Conservation (phyloP, 53 echinoderm and acorn worm genomes). For the Patiria pectinifera region DNA sequence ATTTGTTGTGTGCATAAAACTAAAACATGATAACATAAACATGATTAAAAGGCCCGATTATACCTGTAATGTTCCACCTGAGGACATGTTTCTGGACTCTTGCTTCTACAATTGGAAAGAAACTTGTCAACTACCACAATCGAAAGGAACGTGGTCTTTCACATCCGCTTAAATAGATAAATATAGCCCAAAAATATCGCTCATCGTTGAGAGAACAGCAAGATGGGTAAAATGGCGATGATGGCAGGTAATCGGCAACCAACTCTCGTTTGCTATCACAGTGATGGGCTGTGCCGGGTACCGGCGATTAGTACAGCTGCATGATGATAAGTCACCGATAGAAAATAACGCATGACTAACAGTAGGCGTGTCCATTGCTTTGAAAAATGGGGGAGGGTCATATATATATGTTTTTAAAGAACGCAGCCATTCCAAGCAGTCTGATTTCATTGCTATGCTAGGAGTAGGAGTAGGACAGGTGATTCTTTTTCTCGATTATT, state of each 20-base stretch:
- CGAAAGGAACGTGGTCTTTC: not conserved
- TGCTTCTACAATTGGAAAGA: not conserved
- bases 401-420: too few relatives aligned
- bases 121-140: not conserved
- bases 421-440: too few relatives aligned
- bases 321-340: conserved; percentile 21
- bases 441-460: too few relatives aligned
- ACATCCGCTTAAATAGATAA: not conserved
- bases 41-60: not conserved
- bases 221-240: conserved; percentile 19
- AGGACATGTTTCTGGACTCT: conserved; percentile 23
- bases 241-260: conserved; percentile 17
- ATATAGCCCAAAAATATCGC: not conserved
- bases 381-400: too few relatives aligned
- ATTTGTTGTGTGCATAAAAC: too few relatives aligned
- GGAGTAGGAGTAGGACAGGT: too few relatives aligned
- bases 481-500: too few relatives aligned
- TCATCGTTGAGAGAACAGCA: too few relatives aligned
- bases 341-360: not conserved
- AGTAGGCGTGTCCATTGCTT: too few relatives aligned
- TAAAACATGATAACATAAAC: not conserved
- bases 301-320: not conserved
- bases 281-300: conserved; percentile 22
- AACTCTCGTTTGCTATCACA: not conserved
- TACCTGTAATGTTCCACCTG: conserved; percentile 46